phyloP scores from a whole-genome alignment of 2,113 vertebrate species.

The Entomyzon cyanotis region DNA sequence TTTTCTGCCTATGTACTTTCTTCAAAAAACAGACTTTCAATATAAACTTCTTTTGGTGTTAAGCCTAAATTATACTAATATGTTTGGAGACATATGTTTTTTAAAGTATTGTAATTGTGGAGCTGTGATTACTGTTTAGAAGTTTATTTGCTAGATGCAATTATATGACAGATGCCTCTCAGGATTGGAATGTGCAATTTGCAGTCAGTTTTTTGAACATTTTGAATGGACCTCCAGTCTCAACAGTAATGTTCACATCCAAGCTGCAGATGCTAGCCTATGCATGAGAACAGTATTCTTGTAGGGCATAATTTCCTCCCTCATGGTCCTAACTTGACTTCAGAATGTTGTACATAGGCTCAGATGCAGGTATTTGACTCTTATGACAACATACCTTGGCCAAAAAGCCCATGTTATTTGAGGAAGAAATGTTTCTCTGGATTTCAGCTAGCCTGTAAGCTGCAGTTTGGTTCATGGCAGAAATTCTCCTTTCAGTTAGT shows the following conservation, averaged over 20 bases:
- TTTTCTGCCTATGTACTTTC: not conserved
- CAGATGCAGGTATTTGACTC: not conserved
- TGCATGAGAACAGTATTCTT: not conserved
- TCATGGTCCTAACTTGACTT: not conserved
- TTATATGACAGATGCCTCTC: not conserved
- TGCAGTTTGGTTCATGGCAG: not conserved
- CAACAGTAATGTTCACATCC: not conserved
- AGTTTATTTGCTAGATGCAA: not conserved
- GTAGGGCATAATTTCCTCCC: not conserved
- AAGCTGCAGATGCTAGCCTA: fast-evolving
- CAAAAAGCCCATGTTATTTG: not conserved
- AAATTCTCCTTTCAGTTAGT: not conserved
- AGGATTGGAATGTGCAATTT: not conserved
- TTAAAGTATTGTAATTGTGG: not conserved
- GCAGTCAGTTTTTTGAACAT: not conserved
- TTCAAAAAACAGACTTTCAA: not conserved
- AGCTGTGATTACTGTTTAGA: not conserved
- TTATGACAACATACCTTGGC: not conserved
- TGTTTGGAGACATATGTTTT: not conserved
- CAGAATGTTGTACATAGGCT: not conserved
- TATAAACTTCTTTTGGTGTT: not conserved
- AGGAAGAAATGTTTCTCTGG: not conserved
- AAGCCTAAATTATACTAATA: not conserved
- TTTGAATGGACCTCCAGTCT: not conserved
- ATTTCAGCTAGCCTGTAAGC: not conserved